phyloP scores from a whole-genome alignment of 2,888 invertebrate species.

The Eurytoma californica region DNA sequence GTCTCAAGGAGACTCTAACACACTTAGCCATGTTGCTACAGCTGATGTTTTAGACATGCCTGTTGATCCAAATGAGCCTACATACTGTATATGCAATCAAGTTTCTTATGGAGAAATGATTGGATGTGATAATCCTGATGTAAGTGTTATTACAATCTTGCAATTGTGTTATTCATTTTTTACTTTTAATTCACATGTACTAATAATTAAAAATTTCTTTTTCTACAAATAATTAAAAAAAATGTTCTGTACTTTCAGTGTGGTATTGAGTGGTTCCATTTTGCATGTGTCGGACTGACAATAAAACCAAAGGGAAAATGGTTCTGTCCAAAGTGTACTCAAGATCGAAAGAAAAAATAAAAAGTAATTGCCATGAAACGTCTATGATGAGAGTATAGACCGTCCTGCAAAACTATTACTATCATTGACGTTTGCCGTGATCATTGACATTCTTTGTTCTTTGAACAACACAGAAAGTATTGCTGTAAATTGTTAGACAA shows the following conservation, averaged over 20 bases:
- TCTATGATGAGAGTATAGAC: conserved; percentile 45
- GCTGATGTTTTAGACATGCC: conserved; percentile 94
- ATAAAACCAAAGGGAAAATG: conserved; percentile 96
- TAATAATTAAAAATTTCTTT: neutral
- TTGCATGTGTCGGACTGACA: conserved; percentile 92
- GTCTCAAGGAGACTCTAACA: conserved; percentile 69
- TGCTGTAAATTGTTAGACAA: conserved; percentile 46
- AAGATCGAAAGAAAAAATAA: conserved; percentile 76
- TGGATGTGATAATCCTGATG: conserved; percentile 95
- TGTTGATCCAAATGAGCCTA: conserved; percentile 98
- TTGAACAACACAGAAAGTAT: conserved; percentile 49
- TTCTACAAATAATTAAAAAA: conserved; percentile 14
- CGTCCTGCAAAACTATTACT: conserved; percentile 37
- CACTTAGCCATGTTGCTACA: conserved; percentile 81
- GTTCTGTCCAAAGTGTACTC: conserved; percentile 84
- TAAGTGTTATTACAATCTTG: conserved; percentile 72
- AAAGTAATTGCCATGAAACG: conserved; percentile 36
- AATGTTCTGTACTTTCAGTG: conserved; percentile 76
- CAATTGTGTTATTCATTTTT: conserved; percentile 8
- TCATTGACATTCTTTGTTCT: conserved; percentile 40
- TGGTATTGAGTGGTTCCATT: conserved; percentile 97
- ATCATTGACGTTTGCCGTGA: conserved; percentile 36
- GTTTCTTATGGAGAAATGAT: conserved; percentile 98
- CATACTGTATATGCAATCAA: conserved; percentile 98
- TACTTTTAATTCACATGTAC: neutral